These are phyloP conservation scores for Speoplatyrhinus poulsoni DNA, from an alignment of 2,113 vertebrate species.

Conservation along the genomic window DNA sequence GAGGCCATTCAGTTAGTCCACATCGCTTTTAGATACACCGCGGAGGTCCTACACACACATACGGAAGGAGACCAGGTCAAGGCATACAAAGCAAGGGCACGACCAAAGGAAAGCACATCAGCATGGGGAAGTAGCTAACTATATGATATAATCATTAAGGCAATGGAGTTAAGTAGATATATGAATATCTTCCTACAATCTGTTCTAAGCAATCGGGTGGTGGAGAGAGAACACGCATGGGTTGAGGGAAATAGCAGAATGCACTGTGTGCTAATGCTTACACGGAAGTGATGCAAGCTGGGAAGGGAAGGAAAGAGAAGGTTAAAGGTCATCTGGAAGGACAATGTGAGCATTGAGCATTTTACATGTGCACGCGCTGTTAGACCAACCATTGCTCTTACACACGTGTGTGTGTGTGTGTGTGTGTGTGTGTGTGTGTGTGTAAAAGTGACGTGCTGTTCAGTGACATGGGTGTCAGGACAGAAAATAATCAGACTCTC, in stretches of 20 bases:
- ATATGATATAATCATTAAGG: conserved; percentile 37
- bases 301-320: conserved; percentile 36
- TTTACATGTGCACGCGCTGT: background rate
- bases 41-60: conserved; percentile 6
- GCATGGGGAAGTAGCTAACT: conserved; percentile 27
- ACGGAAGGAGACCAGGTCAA: conserved; percentile 45
- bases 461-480: conserved; percentile 6
- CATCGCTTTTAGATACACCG: conserved; percentile 13
- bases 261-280: conserved; percentile 3
- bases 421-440: background rate
- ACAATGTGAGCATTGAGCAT: conserved; percentile 20
- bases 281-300: conserved; percentile 22
- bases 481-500: conserved; percentile 33
- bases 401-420: background rate
- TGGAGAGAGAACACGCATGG: background rate
- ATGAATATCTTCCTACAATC: no score
- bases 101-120: conserved; percentile 42
- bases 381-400: background rate
- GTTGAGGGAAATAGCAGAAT: background rate
- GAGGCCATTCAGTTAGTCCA: conserved; percentile 18
- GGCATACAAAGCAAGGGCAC: conserved; percentile 42
- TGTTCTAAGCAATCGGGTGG: no score
- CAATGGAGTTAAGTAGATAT: conserved; percentile 13
- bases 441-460: conserved; percentile 21
- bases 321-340: conserved; percentile 34